Conservation (phyloP, 2,888 invertebrate species). For the Sminthurinus aureus region DNA sequence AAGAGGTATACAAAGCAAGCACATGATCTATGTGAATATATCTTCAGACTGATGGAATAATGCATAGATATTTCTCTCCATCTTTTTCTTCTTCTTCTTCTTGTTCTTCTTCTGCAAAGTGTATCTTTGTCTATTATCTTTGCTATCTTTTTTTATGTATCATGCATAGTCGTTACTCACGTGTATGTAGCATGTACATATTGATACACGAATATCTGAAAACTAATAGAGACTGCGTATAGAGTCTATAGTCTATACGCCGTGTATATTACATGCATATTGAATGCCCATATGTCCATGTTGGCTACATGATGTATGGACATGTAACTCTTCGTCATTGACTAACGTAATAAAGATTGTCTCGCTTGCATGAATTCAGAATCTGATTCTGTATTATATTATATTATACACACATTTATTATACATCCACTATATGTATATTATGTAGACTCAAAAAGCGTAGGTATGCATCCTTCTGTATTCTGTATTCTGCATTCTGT, state of each 20-base stretch:
- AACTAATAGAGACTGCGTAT: background rate
- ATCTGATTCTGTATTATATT: background rate
- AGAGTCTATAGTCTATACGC: background rate
- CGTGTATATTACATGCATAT: background rate
- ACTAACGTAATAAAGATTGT: constrained; percentile 12
- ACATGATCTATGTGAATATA: background rate
- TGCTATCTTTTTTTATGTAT: too few relatives aligned
- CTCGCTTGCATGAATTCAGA: background rate
- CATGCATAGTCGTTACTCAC: too few relatives aligned
- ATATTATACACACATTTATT: background rate
- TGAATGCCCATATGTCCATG: background rate
- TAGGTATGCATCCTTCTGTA: too few relatives aligned
- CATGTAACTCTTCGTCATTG: background rate
- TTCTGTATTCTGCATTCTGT: too few relatives aligned
- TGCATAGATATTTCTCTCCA: background rate
- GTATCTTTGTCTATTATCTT: too few relatives aligned
- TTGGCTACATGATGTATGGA: constrained; percentile 11
- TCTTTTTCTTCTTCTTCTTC: too few relatives aligned
- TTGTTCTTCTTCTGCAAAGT: too few relatives aligned
- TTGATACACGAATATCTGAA: background rate
- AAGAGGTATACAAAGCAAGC: background rate
- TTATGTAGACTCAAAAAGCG: too few relatives aligned
- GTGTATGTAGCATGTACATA: too few relatives aligned
- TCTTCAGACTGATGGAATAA: background rate
- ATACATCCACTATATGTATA: background rate